Evolutionary conservation across 2,797 vertebrate species (phyloP).

Genomic region (Xerus rutilus): DNA sequence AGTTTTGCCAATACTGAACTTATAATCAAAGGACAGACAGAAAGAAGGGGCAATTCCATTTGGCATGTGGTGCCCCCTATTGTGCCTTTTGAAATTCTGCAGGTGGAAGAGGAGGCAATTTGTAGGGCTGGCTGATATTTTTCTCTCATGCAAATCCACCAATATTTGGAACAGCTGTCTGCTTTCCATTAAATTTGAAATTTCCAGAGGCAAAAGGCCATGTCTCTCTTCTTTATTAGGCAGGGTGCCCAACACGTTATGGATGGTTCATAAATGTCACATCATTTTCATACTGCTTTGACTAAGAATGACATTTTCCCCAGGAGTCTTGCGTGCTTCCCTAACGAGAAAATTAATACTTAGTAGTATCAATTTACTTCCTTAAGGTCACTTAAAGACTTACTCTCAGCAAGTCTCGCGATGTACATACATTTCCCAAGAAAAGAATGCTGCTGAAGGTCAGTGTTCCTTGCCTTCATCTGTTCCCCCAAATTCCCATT

Average conservation of each 20-base stretch:
- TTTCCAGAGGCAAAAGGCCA: constrained; percentile 56
- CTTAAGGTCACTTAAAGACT: too few species aligned
- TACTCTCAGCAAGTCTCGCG: constrained; percentile 41
- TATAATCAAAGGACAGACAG: neutral
- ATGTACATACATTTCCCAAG: neutral
- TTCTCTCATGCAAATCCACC: constrained; percentile 57
- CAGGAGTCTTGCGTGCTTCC: constrained; percentile 40
- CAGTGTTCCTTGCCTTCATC: neutral
- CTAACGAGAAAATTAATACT: too few species aligned
- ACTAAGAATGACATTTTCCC: constrained; percentile 54
- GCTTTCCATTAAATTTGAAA: constrained; percentile 64
- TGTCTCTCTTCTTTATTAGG: neutral
- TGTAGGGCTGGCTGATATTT: constrained; percentile 34
- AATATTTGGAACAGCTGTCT: constrained; percentile 49
- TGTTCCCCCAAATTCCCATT: neutral
- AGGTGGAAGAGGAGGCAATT: constrained; percentile 28
- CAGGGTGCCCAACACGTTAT: neutral
- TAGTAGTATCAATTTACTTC: too few species aligned
- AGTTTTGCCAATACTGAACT: neutral
- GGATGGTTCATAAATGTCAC: constrained; percentile 58
- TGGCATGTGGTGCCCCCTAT: constrained; percentile 51
- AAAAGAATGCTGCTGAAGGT: neutral
- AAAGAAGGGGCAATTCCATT: neutral
- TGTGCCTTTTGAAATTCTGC: constrained; percentile 63
- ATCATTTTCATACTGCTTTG: constrained; percentile 36